Percentiles rank a stretch among this genome's conserved stretches.
Conservation (phyloP, 2,888 invertebrate species). For the Monochamus alternatus region DNA sequence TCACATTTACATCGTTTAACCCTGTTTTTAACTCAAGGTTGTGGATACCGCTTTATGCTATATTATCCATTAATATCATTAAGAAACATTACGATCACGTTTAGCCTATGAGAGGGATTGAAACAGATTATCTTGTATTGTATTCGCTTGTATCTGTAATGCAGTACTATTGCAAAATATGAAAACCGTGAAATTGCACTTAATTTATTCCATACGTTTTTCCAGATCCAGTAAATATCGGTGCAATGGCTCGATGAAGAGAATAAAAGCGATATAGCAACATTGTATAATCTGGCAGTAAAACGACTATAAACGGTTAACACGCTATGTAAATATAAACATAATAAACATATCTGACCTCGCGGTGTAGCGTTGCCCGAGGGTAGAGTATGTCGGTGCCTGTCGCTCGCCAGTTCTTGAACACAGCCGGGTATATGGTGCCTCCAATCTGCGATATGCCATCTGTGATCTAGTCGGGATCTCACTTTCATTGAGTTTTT, state of each 20-base stretch:
- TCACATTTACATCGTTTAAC: no score
- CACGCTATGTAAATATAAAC: slow-evolving; percentile 29
- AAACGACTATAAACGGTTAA: slow-evolving; percentile 27
- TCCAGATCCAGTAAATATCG: background rate
- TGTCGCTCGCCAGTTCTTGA: background rate
- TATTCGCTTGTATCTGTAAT: no score
- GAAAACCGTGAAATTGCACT: no score
- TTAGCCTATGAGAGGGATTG: no score
- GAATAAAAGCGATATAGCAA: slow-evolving; percentile 22
- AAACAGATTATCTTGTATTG: no score
- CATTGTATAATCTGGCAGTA: slow-evolving; percentile 28
- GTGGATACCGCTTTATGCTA: no score
- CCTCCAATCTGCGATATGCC: slow-evolving; percentile 2
- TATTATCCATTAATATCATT: no score
- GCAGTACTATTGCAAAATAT: no score
- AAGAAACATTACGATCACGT: no score
- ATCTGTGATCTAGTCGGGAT: background rate
- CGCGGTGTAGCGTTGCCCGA: slow-evolving; percentile 16
- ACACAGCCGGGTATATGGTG: background rate
- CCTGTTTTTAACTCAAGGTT: no score
- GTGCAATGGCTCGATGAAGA: background rate
- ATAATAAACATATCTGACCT: slow-evolving; percentile 35
- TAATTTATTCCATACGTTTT: background rate
- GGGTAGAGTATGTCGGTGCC: slow-evolving; percentile 19
- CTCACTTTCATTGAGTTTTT: background rate